phyloP scores from a whole-genome alignment of 2,888 invertebrate species.

The Cremastobaeus sp. region DNA sequence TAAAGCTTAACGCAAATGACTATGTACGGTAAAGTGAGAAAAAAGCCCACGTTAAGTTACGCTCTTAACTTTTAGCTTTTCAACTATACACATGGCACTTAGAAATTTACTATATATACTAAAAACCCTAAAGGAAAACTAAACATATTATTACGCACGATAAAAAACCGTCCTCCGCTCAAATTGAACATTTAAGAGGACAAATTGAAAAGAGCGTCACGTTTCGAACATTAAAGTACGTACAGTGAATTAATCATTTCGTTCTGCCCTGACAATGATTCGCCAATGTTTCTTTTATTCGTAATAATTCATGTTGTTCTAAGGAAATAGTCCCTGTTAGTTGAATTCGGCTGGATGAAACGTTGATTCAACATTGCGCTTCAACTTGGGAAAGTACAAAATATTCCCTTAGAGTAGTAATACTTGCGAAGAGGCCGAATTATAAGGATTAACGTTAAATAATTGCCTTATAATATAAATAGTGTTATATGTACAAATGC shows the following conservation, averaged over 20 bases:
- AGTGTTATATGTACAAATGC: conserved; percentile 40
- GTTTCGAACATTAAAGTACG: no score
- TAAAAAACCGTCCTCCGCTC: no score
- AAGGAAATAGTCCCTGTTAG: no score
- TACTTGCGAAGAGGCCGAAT: conserved; percentile 40
- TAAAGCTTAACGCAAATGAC: conserved; percentile 49
- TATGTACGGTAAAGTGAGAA: conserved; percentile 38
- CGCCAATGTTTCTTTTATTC: neutral
- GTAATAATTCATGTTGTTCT: neutral
- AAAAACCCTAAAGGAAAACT: conserved; percentile 30
- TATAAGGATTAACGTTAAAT: conserved; percentile 42
- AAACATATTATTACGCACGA: no score
- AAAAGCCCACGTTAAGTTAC: conserved; percentile 38
- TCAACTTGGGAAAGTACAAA: neutral
- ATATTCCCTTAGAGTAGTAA: conserved; percentile 24
- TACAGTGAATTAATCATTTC: no score
- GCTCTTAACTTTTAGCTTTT: conserved; percentile 27
- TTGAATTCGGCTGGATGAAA: no score
- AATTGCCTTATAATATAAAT: conserved; percentile 49
- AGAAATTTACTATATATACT: conserved; percentile 31
- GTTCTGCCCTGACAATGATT: neutral
- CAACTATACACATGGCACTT: conserved; percentile 58
- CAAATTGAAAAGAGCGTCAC: no score
- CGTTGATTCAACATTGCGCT: neutral
- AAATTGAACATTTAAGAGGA: no score